Evolutionary conservation across 2,113 vertebrate species (phyloP).

Genomic region (Tylochromis polylepis): DNA sequence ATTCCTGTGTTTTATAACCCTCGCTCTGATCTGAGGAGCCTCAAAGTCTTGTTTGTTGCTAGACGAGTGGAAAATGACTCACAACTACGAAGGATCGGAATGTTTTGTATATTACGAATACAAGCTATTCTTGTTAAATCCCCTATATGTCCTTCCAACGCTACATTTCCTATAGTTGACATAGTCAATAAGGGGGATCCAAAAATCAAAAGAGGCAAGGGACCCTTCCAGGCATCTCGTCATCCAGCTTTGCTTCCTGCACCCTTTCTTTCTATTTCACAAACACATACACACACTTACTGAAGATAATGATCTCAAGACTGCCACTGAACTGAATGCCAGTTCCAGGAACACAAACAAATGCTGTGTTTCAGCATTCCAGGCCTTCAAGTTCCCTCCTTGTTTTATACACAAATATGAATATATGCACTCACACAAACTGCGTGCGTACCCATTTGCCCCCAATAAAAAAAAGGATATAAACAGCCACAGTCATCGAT

Average conservation of each 20-base stretch:
- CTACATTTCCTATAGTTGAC: conserved; percentile 46
- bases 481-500: background rate
- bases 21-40: background rate
- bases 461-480: background rate
- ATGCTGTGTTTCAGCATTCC: background rate
- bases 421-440: background rate
- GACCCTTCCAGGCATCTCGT: conserved; percentile 30
- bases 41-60: conserved; percentile 20
- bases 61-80: conserved; percentile 53
- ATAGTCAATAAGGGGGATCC: conserved; percentile 27
- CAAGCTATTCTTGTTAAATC: conserved; percentile 41
- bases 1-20: background rate
- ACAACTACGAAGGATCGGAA: conserved; percentile 15
- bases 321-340: conserved; percentile 11
- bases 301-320: conserved; percentile 35
- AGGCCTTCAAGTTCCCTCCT: background rate
- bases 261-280: background rate
- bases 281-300: background rate
- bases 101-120: conserved; percentile 31
- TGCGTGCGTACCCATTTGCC: background rate
- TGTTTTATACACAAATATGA: background rate
- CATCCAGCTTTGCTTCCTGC: background rate
- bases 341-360: conserved; percentile 14
- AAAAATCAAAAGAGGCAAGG: conserved; percentile 21
- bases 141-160: conserved; percentile 27